Percentiles rank a stretch among this genome's conserved stretches.
These are phyloP conservation scores for Orchesella cincta DNA, from an alignment of 1,140 invertebrate genomes.

Conservation along the genomic window DNA sequence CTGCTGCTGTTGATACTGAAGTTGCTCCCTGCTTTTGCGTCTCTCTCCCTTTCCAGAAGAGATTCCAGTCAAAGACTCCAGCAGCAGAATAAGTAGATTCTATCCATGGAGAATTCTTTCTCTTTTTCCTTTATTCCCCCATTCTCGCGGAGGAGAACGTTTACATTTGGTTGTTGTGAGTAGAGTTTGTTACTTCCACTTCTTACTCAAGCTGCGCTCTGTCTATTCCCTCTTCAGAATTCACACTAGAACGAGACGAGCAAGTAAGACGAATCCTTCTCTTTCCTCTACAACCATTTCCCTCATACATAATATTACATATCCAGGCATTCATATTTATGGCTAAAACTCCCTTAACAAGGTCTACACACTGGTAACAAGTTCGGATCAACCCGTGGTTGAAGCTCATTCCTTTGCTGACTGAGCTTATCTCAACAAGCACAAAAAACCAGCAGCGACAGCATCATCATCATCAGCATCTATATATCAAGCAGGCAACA, in stretches of 20 bases:
- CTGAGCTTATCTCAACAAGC: conserved; percentile 1
- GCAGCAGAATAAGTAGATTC: not conserved
- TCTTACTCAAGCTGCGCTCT: not conserved
- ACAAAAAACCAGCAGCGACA: not conserved
- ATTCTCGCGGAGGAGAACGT: not conserved
- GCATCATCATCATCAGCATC: not conserved
- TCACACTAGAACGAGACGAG: not conserved
- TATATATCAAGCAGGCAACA: no score
- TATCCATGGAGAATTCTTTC: conserved; percentile 8
- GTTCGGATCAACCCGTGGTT: conserved; percentile 13
- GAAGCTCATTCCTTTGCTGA: not conserved
- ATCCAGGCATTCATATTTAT: conserved; percentile 3
- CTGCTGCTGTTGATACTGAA: not conserved
- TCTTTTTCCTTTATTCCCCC: not conserved
- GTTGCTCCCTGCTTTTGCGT: not conserved
- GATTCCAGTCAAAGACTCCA: not conserved
- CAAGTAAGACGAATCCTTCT: not conserved
- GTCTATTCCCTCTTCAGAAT: not conserved
- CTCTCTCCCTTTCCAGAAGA: not conserved
- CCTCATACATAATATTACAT: not conserved
- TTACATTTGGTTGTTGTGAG: not conserved
- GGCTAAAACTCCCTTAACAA: not conserved
- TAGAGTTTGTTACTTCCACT: not conserved
- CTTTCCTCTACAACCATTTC: not conserved
- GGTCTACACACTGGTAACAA: not conserved